Base-by-base conservation (phyloP, 2,797 vertebrate species). In the Malacoraja senta region DNA sequence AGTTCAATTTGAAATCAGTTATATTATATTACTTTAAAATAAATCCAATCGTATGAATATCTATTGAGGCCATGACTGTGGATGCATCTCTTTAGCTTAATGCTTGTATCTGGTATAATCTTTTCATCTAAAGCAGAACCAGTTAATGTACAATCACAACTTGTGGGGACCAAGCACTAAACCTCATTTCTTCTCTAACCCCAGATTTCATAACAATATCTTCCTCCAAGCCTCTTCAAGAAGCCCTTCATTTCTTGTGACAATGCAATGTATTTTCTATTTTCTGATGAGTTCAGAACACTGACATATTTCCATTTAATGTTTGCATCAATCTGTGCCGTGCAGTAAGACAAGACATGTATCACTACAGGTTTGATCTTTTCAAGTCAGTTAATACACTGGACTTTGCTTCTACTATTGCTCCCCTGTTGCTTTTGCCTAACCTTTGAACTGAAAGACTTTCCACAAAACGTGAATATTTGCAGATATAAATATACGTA, bases 311-410 rank as follows among this genome's bases (percentile, higher is more conserved):
- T 44, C 90, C 24, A 53, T 92, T 58, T 76, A 74, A 53, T 88
- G 17, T 58, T 76, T 74, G 17, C 44, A 17, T 68, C 8, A n/a
- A 10, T 91, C 38, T 44, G 8, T 91, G 68, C 24, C 1, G 35
- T 76, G 13, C 38, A 96, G 96, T 93, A 95, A 95, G 95, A 95
- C 94, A 94, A 95, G 94, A 95, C 26, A 74, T 84, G 53, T 76
- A 94, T 95, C 94, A 95, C 96, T 96, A 96, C 44, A 95, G 96
- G 96, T 96, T 96, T 97, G 96, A 97, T 96, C 96, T 96, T 94
- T 93, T 38, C 17, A 93, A 95, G 96, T 96, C 95, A 96, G 96
- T 96, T 95, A 95, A 95, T 93, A 93, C 93, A 0, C 29, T 94
- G 95, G 95, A 93, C 95, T 95, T 95, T 92, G 32, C 93, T 93